Percentiles rank a stretch among this genome's conserved stretches.
Evolutionary conservation across 2,797 vertebrate genomes (phyloP).

Genomic region (Nannoperca obscura): DNA sequence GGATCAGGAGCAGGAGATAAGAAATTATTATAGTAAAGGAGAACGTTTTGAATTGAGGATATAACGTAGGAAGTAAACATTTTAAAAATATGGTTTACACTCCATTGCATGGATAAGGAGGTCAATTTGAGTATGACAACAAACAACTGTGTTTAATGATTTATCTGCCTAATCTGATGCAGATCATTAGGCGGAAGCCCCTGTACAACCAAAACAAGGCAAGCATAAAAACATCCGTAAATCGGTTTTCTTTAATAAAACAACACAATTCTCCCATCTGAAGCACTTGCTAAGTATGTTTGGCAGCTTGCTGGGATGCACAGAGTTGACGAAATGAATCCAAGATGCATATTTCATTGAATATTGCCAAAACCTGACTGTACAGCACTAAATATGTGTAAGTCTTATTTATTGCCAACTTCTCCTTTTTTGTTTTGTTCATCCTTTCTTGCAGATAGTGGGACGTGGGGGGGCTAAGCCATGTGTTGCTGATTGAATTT

Average conservation of each 20-base stretch:
- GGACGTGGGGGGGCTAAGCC: slow-evolving; percentile 17
- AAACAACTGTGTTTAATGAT: slow-evolving; percentile 77
- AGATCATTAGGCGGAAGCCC: slow-evolving; percentile 72
- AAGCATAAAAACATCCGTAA: slow-evolving; percentile 53
- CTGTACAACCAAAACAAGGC: slow-evolving; percentile 66
- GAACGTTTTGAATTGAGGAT: slow-evolving; percentile 40
- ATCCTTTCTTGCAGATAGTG: slow-evolving; percentile 19
- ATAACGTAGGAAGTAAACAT: slow-evolving; percentile 39
- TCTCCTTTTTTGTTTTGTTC: slow-evolving; percentile 25
- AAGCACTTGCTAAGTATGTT: slow-evolving; percentile 38
- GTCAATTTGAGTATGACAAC: slow-evolving; percentile 75
- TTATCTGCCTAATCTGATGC: slow-evolving; percentile 78
- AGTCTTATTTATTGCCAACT: slow-evolving; percentile 17
- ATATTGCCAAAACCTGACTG: slow-evolving; percentile 1
- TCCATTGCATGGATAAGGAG: slow-evolving; percentile 71
- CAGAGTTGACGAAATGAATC: slow-evolving; percentile 7
- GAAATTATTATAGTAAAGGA: slow-evolving; percentile 4
- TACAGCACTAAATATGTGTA: slow-evolving; percentile 10
- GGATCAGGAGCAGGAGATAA: slow-evolving; percentile 3
- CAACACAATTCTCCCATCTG: slow-evolving; percentile 42
- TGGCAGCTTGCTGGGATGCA: slow-evolving; percentile 28
- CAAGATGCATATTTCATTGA: slow-evolving; percentile 15
- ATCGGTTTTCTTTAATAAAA: slow-evolving; percentile 52
- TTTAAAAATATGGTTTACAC: slow-evolving; percentile 68
- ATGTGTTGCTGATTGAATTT: slow-evolving; percentile 70